Evolutionary conservation across 1,140 invertebrate genomes (phyloP), one percentile per base, ranked within the genome.

Genomic region (Caerostris extrusa): DNA sequence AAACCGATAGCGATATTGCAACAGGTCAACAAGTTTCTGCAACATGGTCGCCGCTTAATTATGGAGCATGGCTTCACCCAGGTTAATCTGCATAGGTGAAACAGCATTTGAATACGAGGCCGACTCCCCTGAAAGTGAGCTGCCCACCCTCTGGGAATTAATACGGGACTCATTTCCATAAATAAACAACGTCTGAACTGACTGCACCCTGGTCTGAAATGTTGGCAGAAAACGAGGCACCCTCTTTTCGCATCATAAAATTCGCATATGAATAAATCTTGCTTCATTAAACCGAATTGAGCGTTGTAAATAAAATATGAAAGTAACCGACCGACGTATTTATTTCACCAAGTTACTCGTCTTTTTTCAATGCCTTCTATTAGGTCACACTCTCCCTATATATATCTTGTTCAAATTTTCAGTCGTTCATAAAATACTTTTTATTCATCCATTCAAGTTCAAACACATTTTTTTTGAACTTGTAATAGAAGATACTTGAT

Each of bases 71-170:
- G 10, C 53, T 64, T 50, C 71, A 53, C 71, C 71, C 53, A 77
- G 50, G 71, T 34, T 77, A 77, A 77, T 77, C 71, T 50, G 71
- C 8, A 12, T 2, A 3, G 12, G 7, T 14, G 17, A 17, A 19
- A 19, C 34, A 77, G 10, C 82, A 85, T 85, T 85, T 85, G 82
- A 85, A 85, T 85, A 85, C 5, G 55, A 19, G 82, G 82, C 82
- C 82, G 57, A 85, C 57, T 57, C 82, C 82, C 17, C 82, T 58
- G n/a, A 85, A 77, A 85, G 55, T 6, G 57, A 85, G 57, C 57
- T 56, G 55, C 57, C 82, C 55, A 85, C 82, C 57, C 57, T 58
- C 57, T n/a, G n/a, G 19, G 82, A 85, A 57, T 57, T 7, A 34
- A 19, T 19, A 7, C 12, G 55, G 19, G 14, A 58, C 50, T 85